Percentiles rank a stretch among this genome's conserved stretches.
phyloP scores from a whole-genome alignment of 2,888 invertebrate species.

The Dynastes tityus region DNA sequence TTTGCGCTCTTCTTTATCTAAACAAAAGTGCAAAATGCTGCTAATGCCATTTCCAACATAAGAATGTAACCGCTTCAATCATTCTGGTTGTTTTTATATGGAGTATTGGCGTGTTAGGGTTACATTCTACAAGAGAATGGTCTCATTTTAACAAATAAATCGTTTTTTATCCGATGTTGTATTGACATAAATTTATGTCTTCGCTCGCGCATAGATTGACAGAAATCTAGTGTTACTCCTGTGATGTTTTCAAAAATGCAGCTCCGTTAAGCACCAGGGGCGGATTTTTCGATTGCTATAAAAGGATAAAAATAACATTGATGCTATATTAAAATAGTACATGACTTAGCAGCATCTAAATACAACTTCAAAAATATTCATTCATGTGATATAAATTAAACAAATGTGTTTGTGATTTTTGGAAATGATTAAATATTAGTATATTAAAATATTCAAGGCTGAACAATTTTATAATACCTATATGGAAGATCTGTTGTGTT shows the following conservation, averaged over 20 bases:
- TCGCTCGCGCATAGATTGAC: constrained; percentile 65
- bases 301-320: no score
- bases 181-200: constrained; percentile 68
- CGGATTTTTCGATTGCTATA: constrained; percentile 3
- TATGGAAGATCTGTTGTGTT: no score
- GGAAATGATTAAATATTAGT: no score
- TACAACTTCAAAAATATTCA: no score
- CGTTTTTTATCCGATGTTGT: constrained; percentile 68
- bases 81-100: constrained; percentile 37
- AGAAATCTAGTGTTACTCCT: constrained; percentile 66
- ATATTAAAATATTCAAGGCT: no score
- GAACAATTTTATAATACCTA: no score
- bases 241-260: constrained; percentile 65
- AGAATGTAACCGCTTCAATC: constrained; percentile 59
- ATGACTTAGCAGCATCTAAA: background rate
- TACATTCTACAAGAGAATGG: constrained; percentile 60
- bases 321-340: no score
- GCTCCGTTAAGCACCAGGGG: constrained; percentile 59
- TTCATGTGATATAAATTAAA: no score
- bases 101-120: constrained; percentile 49
- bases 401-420: no score
- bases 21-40: constrained; percentile 65
- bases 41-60: constrained; percentile 61
- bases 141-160: constrained; percentile 66
- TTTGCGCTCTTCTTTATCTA: constrained; percentile 61